Evolutionary conservation across 2,888 invertebrate genomes (phyloP), one percentile per base, ranked within the genome.

Genomic region (Tipula confusa): DNA sequence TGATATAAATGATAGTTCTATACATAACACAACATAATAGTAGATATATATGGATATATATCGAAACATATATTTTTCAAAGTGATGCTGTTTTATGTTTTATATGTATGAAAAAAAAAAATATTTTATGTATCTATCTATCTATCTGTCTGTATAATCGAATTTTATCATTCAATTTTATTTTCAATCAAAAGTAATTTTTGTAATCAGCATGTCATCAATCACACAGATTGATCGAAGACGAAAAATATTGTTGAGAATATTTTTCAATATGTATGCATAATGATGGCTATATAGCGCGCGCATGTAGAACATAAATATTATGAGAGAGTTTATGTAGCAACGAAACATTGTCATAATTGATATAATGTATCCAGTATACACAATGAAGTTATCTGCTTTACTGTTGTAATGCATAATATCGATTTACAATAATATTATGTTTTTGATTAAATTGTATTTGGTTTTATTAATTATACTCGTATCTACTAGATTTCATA

Each of bases 1-100:
- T 64, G 64, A 64, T 64, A 64, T 64, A 64, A 64, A 64, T 64
- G 64, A 64, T 64, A n/a, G n/a, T n/a, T n/a, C n/a, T n/a, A 64
- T 24, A 7, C 18, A 48, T 11, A 13, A 43, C n/a, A 3, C 43
- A 43, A 43, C 43, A 43, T 2, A 43, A n/a, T 4, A n/a, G n/a
- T n/a, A 64, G 9, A 64, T 64, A 24, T 7, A 24, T 24, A 24
- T 1, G 18, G 1, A 48, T 7, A 48, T 48, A 48, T 4, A 64
- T 9, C 18, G 9, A 64, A 64, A 9, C 64, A 64, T 24, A 24
- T 24, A 6, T 15, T 43, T 15, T 1, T 24, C 11, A 24, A 24
- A 64, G 64, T 64, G 64, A 64, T 64, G 64, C 64, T 64, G 64
- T 64, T 64, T 64, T 64, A 64, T 64, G 64, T 64, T 24, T 9